Evolutionary conservation across 2,113 vertebrate species (phyloP), one percentile per base, ranked within the genome.

Genomic region (Holacanthus passer): DNA sequence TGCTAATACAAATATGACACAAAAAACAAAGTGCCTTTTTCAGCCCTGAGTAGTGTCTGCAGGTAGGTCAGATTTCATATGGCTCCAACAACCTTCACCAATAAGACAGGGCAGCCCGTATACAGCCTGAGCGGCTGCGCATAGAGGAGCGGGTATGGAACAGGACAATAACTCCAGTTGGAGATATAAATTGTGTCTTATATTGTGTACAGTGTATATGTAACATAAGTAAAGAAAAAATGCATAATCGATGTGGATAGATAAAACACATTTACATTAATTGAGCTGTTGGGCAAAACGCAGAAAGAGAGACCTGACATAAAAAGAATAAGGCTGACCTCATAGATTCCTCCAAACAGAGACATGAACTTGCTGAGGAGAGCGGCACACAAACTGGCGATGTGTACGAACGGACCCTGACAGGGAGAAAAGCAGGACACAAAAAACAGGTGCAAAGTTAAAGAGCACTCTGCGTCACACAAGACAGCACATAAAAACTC

Each of bases 281-380:
- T 2, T 16, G 14, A 29, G 52, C 0, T 45, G 22, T 27, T 39
- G 1, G 20, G 3, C 9, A 77, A 65, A 37, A 48, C 29, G 7
- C 12, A 32, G 32, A 63, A 37, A 11, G n/a, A 22, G 52, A 24
- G 16, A n/a, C n/a, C n/a, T 16, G 35, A 37, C 35, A 37, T 4
- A 37, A 8, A 7, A 19, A 16, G 58, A 47, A 63, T 3, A 50
- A 48, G 22, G 29, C 58, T 96, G 89, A 99, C 98, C 96, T 99
- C 96, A 0, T 99, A 99, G 91, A 98, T 97, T 85, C 98, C 98
- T 45, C 98, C 98, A 0, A 99, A 99, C 74, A 99, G 96, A 32
- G 98, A 99, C 93, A 99, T 98, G 88, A 99, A 98, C 91, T 96
- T 99, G 96, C 98, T 97, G 90, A 99, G 97, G 12, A 99, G 95